Percentiles rank a stretch among this genome's conserved stretches.
phyloP scores from a whole-genome alignment of 2,797 vertebrate genomes.

The Silurus aristotelis region DNA sequence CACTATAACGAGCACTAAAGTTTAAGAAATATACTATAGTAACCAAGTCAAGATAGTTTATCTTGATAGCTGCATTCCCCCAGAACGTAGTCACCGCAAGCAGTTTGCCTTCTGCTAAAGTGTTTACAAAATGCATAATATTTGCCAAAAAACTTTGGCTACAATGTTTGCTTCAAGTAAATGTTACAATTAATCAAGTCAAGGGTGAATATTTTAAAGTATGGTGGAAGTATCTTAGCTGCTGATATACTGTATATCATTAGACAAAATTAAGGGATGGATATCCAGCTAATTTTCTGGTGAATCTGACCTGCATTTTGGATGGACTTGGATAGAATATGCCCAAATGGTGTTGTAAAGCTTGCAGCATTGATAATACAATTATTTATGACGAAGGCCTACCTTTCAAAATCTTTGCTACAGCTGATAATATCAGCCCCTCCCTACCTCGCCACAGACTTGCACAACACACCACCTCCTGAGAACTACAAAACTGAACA shows the following conservation, averaged over 20 bases:
- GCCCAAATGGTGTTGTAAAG: not conserved
- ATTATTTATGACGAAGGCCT: slow-evolving; percentile 18
- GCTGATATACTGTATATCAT: not conserved
- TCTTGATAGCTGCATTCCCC: not conserved
- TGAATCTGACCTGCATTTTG: not conserved
- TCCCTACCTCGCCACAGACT: slow-evolving; percentile 30
- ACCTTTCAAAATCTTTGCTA: slow-evolving; percentile 23
- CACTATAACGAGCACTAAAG: not conserved
- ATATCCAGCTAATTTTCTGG: not conserved
- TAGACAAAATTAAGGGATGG: not conserved
- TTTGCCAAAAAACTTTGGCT: not conserved
- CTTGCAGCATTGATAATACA: slow-evolving; percentile 11
- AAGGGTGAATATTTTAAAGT: not conserved
- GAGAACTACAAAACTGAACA: slow-evolving; percentile 33
- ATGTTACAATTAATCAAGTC: not conserved
- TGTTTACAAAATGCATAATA: not conserved
- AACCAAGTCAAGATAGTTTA: not conserved
- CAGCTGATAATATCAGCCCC: slow-evolving; percentile 27
- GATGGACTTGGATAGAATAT: not conserved
- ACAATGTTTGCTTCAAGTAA: not conserved
- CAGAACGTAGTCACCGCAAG: not conserved
- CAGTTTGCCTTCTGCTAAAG: not conserved
- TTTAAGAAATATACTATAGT: not conserved
- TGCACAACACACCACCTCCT: slow-evolving; percentile 35
- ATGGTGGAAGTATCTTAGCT: not conserved